phyloP scores from a whole-genome alignment of 2,113 vertebrate species.

The Rhineura floridana region DNA sequence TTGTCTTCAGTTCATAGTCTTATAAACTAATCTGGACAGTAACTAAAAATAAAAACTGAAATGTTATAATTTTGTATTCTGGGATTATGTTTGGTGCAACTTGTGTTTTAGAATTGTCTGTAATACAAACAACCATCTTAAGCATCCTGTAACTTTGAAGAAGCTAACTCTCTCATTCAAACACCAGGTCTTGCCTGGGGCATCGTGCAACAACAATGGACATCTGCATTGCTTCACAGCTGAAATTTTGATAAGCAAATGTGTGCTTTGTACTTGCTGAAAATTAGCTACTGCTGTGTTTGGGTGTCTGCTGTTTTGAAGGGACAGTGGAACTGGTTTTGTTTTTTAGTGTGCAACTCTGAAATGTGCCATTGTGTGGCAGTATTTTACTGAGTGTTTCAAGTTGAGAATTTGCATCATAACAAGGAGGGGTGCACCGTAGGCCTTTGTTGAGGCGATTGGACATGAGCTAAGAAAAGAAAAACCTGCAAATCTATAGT shows the following conservation, averaged over 20 bases:
- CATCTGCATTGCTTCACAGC: background rate
- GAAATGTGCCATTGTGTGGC: conserved; percentile 67
- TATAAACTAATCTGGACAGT: background rate
- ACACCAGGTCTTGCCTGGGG: background rate
- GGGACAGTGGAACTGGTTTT: background rate
- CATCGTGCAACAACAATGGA: background rate
- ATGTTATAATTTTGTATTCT: background rate
- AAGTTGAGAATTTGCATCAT: conserved; percentile 26
- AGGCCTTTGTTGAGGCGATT: conserved; percentile 30
- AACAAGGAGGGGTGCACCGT: conserved; percentile 1
- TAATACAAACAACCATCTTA: background rate
- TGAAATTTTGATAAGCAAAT: conserved; percentile 1
- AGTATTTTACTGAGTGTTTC: conserved; percentile 60
- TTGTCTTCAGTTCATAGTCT: background rate
- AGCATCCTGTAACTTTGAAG: background rate
- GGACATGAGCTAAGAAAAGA: background rate
- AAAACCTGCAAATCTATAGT: background rate
- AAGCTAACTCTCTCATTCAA: background rate
- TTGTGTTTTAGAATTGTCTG: background rate
- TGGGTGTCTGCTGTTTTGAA: background rate
- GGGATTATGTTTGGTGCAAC: too few species aligned
- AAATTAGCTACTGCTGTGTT: background rate
- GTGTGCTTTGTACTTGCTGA: background rate
- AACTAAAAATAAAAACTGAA: too few species aligned
- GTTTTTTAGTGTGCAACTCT: conserved; percentile 62